phyloP scores from a whole-genome alignment of 1,140 invertebrate species.

The Lycorma delicatula region DNA sequence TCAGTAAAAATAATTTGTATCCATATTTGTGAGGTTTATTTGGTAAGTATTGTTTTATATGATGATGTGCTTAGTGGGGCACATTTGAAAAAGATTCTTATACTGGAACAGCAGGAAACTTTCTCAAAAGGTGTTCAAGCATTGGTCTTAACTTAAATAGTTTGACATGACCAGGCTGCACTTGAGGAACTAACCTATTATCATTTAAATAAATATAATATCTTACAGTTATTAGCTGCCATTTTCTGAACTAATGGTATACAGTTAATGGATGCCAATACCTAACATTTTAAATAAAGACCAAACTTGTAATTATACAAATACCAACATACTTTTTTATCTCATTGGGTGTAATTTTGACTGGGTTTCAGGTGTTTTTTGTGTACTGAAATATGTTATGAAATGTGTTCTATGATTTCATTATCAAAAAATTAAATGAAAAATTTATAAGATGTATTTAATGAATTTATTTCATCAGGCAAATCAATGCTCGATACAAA shows the following conservation, averaged over 20 bases:
- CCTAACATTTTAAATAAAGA: slow-evolving; percentile 32
- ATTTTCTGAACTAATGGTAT: slow-evolving; percentile 7
- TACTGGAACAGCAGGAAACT: slow-evolving; percentile 22
- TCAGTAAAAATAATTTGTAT: slow-evolving; percentile 34
- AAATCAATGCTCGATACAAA: background rate
- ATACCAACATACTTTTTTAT: slow-evolving; percentile 31
- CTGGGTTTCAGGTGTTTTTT: slow-evolving; percentile 2
- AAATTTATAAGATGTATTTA: slow-evolving; percentile 24
- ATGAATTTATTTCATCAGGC: background rate
- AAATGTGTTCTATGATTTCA: slow-evolving; percentile 19
- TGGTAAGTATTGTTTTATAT: slow-evolving; percentile 19
- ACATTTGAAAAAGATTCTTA: slow-evolving; percentile 34
- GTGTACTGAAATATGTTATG: background rate
- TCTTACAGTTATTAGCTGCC: slow-evolving; percentile 30
- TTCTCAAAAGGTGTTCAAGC: slow-evolving; percentile 26
- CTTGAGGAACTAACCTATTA: too few species aligned
- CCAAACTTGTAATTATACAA: slow-evolving; percentile 31
- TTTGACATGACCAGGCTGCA: too few species aligned
- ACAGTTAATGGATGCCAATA: slow-evolving; percentile 33
- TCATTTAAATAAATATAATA: slow-evolving; percentile 16
- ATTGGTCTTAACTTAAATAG: slow-evolving; percentile 14
- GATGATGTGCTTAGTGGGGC: slow-evolving; percentile 18
- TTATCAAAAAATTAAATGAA: slow-evolving; percentile 29
- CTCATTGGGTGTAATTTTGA: slow-evolving; percentile 27
- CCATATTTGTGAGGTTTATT: too few species aligned